Base-by-base conservation (phyloP, 30 jellyfish, hydroid and myxozoan genomes). In the Mastigias papua region DNA sequence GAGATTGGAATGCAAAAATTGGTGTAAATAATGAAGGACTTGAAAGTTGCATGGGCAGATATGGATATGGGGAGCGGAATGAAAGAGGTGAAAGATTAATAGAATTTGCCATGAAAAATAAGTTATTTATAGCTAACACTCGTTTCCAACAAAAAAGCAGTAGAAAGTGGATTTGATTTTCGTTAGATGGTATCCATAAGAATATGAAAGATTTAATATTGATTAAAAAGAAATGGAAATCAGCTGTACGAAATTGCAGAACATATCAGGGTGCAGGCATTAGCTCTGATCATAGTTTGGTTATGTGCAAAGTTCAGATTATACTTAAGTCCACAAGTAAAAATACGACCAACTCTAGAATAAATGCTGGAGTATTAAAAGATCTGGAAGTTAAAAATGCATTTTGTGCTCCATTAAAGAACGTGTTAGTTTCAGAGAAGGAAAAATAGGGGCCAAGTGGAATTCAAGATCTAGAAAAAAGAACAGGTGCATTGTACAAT, bases 1-100 rank as follows among this genome's bases (percentile, higher is more conserved):
- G 89, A 19, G 89, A 78, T 54, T 78, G 89, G 89, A 78, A 78
- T 48, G 89, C 82, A 50, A 78, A 78, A 58, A 48, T 78, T 27
- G 89, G 89, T 17, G 28, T 16, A 15, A 84, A 78, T 31, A 60
- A 60, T 21, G 21, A n/a, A n/a, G n/a, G 72, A 4, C 33, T 60
- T 27, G 72, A 69, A 69, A 25, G 34, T n/a, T 25, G 51, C 28
- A 69, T 69, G 81, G 81, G 81, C 51, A 30, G 34, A n/a, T 30
- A 69, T 69, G 81, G 81, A n/a, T 69, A 23, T 69, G 81, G 81
- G 30, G 81, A 69, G 50, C 51, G 22, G 81, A 69, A 23, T 34
- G 81, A 69, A 25, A 25, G 81, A 25, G 81, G 81, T 28, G 51
- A n/a, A 20, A 30, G 30, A n/a, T 30, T 69, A n/a, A 21, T 69